Evolutionary conservation across 2,797 vertebrate species (phyloP), one percentile per base, ranked within the genome.

Genomic region (Lithobates pipiens): DNA sequence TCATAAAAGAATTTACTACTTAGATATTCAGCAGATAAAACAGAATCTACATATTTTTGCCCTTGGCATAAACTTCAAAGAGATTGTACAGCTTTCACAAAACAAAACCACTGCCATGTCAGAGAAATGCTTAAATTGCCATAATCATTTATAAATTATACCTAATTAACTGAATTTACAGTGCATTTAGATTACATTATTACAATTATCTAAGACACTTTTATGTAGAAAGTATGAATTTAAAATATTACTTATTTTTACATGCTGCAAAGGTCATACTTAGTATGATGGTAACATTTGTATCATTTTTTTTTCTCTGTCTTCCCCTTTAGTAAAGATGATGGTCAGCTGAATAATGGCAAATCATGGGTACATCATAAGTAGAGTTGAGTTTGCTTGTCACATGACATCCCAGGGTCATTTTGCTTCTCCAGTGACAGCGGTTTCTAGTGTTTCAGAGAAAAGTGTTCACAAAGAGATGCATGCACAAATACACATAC

Each of bases 1-100:
- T 57, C n/a, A 88, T 82, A 88, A 84, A 89, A 84, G 77, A 77
- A 88, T 68, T 36, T 85, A 76, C 27, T 75, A 85, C 72, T 74
- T 82, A 87, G 39, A 32, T 7, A 21, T 78, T 1, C 72, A 86
- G 68, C 57, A 67, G 65, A 77, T 82, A 15, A 82, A 89, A 88
- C 77, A 5, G 5, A 77, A 57, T 73, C 83, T 88, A 50, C 18
- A 75, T 89, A 89, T 83, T 34, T 71, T 85, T 83, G 80, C 86
- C 77, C 70, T 84, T 67, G 42, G 76, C 85, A 81, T 67, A 76
- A 82, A 63, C 54, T 71, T 88, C 71, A 86, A 54, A 70, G 85
- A 29, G 77, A 84, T 61, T 50, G 29, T 68, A 39, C 13, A 16
- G 27, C n/a, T 46, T 78, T 84, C 13, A 78, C 63, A 73, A 85